Evolutionary conservation across 2,888 invertebrate species (phyloP), one percentile per base, ranked within the genome.

Genomic region (Steinernema scapterisci): DNA sequence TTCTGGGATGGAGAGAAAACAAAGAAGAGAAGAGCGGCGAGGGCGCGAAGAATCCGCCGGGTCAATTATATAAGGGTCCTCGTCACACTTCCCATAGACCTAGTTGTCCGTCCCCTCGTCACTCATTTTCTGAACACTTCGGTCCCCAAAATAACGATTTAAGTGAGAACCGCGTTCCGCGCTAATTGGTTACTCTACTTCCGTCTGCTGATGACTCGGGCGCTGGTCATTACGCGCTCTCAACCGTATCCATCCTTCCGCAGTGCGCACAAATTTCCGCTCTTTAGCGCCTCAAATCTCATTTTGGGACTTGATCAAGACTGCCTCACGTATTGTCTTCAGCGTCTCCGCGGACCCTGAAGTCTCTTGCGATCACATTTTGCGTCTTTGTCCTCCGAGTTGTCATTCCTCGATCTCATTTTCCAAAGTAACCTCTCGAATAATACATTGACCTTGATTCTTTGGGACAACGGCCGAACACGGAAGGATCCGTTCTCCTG

Each of bases 281-380:
- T 21, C 25, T 5, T 9, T 6, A 16, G 7, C 54, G 11, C 63
- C 27, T 38, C 31, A 31, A 63, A 63, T 63, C 63, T 63, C n/a
- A 38, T 63, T 63, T 38, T 63, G 38, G 25, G 31, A 25, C 63
- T 63, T 25, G 63, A 63, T 63, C 63, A 63, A 38, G 5, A 9
- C 38, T 38, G 63, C 54, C 54, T 11, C 54, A 19, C 54, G 54
- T 63, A 63, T 63, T 63, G 63, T 63, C 63, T 63, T 63, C 27
- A 31, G 27, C 63, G 25, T 31, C 25, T 31, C n/a, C 31, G 31
- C 31, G 31, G 38, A 31, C 48, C 48, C 16, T 16, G 31, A n/a
- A 31, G 63, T 31, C 48, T n/a, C 13, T 48, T 9, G 38, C 3
- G 48, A 5, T 3, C n/a, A n/a, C 48, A 16, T 19, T 48, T 19